phyloP scores from a whole-genome alignment of 2,888 invertebrate genomes.

The Blastobasis adustella region DNA sequence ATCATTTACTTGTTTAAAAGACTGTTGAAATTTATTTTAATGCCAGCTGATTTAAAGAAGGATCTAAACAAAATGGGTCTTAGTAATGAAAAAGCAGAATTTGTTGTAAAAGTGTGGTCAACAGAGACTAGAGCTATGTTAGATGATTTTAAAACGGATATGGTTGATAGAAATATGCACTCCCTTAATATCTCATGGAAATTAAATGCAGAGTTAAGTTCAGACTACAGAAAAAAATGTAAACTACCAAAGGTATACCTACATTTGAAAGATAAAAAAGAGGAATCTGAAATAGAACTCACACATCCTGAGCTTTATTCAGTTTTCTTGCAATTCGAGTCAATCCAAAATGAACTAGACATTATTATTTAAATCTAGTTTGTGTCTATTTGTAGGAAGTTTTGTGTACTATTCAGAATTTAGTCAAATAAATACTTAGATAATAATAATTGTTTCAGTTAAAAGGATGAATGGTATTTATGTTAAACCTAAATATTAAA shows the following conservation, averaged over 20 bases:
- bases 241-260: conserved; percentile 59
- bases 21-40: conserved; percentile 55
- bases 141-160: conserved; percentile 37
- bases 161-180: conserved; percentile 28
- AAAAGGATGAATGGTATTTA: no score
- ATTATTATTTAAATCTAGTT: conserved; percentile 21
- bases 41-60: conserved; percentile 52
- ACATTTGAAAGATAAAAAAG: conserved; percentile 26
- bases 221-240: conserved; percentile 51
- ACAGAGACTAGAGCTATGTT: conserved; percentile 48
- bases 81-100: conserved; percentile 44
- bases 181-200: conserved; percentile 47
- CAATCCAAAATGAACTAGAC: conserved; percentile 62
- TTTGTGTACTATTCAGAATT: not conserved
- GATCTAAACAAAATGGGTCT: conserved; percentile 48
- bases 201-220: conserved; percentile 61
- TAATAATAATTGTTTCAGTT: not conserved
- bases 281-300: conserved; percentile 48
- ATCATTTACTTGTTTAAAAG: conserved; percentile 51
- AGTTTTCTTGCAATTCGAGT: conserved; percentile 58
- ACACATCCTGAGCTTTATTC: conserved; percentile 58
- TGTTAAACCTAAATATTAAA: no score
- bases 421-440: not conserved
- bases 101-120: conserved; percentile 58
- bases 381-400: not conserved